phyloP scores from a whole-genome alignment of 23 tunicate species.

The Pegea sp. region DNA sequence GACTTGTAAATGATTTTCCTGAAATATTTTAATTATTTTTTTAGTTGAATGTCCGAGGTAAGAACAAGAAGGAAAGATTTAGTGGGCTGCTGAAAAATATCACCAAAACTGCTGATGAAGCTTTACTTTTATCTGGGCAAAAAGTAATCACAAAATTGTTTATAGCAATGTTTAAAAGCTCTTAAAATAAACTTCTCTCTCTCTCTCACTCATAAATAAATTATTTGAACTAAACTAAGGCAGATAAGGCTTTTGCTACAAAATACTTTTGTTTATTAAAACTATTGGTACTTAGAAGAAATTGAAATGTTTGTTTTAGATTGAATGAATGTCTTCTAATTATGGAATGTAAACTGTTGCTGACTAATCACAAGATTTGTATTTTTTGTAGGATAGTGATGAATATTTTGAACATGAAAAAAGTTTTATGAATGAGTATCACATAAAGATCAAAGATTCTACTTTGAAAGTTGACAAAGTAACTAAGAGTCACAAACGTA shows the following conservation, averaged over 20 bases:
- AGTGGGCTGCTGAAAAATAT: constrained; percentile 66
- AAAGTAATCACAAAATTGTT: constrained; percentile 10
- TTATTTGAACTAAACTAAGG: too few species aligned
- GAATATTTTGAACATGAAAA: constrained; percentile 89
- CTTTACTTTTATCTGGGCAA: constrained; percentile 39
- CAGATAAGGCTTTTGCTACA: too few species aligned
- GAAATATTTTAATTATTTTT: background rate
- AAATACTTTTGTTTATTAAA: too few species aligned
- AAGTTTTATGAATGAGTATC: constrained; percentile 61
- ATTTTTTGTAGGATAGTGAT: constrained; percentile 44
- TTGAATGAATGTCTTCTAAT: too few species aligned
- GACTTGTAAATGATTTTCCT: background rate
- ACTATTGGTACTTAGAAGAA: too few species aligned
- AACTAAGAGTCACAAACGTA: constrained; percentile 56
- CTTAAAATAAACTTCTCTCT: background rate
- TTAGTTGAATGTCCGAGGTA: constrained; percentile 79
- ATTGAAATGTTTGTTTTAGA: too few species aligned
- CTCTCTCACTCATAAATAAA: too few species aligned
- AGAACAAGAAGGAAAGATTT: constrained; percentile 76
- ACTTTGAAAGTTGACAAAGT: constrained; percentile 42
- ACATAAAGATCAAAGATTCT: constrained; percentile 56
- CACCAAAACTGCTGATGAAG: constrained; percentile 79
- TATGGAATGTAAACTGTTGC: too few species aligned
- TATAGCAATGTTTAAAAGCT: background rate
- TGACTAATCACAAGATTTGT: too few species aligned